These are phyloP conservation scores for Acanthosepion pharaonis DNA, from an alignment of 2,888 invertebrate genomes.

Conservation along the genomic window DNA sequence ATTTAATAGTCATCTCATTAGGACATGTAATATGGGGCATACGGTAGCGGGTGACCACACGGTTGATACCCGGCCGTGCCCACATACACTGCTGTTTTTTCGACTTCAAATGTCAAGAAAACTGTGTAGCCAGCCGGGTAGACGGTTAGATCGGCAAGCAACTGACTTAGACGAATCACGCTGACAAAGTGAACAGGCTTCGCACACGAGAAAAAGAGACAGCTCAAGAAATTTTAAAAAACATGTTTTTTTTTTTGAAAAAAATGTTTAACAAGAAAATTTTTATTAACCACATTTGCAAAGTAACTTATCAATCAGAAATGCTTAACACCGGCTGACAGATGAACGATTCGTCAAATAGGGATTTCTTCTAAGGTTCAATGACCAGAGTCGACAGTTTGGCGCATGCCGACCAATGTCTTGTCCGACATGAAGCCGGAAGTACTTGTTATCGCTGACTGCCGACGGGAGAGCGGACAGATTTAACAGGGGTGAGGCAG, in stretches of 20 bases:
- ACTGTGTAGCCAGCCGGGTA: not conserved
- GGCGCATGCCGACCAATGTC: not conserved
- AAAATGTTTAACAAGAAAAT: too few relatives aligned
- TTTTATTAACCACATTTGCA: conserved; percentile 11
- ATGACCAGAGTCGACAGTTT: not conserved
- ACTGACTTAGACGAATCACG: not conserved
- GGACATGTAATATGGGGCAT: not conserved
- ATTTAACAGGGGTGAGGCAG: not conserved
- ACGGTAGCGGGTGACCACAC: not conserved
- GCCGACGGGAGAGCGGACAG: not conserved
- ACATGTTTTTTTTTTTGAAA: too few relatives aligned
- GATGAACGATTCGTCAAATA: not conserved
- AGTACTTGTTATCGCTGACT: conserved; percentile 1
- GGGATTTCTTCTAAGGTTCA: conserved; percentile 33
- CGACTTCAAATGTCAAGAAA: too few relatives aligned
- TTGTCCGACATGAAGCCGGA: not conserved
- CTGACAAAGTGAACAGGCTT: not conserved
- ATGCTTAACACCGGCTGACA: not conserved
- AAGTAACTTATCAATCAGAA: not conserved
- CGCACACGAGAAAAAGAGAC: not conserved
- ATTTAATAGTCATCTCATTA: not conserved
- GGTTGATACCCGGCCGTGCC: not conserved
- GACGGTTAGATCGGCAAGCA: not conserved
- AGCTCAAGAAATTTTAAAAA: too few relatives aligned
- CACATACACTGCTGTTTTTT: not conserved